A percentile compares a stretch with the other conserved stretches of the same genome.
Evolutionary conservation across 2,113 vertebrate genomes (phyloP).

Genomic region (Isurus oxyrinchus): DNA sequence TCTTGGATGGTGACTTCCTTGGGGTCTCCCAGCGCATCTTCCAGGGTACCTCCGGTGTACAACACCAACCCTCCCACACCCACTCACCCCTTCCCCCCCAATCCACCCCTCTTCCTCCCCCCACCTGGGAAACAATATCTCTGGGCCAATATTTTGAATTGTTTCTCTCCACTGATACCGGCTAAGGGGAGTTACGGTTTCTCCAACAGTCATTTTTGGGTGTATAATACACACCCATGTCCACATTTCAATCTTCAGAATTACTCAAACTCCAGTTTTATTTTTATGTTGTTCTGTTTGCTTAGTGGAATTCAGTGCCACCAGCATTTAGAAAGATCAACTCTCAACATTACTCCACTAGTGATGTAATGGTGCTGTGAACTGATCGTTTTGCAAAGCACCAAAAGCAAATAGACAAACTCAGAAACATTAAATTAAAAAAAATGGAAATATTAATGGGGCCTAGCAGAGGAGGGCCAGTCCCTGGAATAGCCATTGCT

Average conservation of each 20-base stretch:
- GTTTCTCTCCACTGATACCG: too few relatives aligned
- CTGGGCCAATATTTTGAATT: too few relatives aligned
- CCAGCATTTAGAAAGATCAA: background rate
- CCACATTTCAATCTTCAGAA: background rate
- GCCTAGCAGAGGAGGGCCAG: background rate
- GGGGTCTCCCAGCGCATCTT: too few relatives aligned
- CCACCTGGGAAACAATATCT: too few relatives aligned
- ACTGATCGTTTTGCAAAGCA: background rate
- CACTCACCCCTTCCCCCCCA: too few relatives aligned
- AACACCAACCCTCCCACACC: too few relatives aligned
- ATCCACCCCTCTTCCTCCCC: too few relatives aligned
- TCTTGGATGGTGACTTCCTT: too few relatives aligned
- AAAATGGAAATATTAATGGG: background rate
- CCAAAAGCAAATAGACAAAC: background rate
- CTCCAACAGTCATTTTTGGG: too few relatives aligned
- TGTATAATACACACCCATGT: too few relatives aligned
- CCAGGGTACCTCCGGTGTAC: too few relatives aligned
- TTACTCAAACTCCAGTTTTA: background rate
- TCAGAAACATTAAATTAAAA: background rate
- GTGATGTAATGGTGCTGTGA: background rate
- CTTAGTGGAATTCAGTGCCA: background rate
- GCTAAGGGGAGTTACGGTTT: too few relatives aligned
- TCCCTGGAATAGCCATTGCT: background rate
- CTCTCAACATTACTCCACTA: background rate
- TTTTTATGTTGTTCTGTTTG: background rate